Conservation (phyloP, 2,888 invertebrate genomes). For the Heteromyza rotundicornis region DNA sequence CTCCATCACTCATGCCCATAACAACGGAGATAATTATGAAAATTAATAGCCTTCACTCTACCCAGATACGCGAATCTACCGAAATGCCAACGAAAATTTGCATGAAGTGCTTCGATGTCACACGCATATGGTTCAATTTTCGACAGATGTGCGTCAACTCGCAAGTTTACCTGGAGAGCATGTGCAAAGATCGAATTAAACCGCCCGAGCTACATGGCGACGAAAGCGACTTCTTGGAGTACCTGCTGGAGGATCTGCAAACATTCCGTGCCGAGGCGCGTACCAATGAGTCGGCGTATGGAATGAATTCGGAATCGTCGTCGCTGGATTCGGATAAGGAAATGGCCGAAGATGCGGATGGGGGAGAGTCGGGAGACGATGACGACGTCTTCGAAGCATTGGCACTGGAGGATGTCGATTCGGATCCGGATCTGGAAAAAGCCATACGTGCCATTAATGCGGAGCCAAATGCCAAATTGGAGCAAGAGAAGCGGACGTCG, state of each 20-base stretch:
- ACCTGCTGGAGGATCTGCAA: constrained; percentile 34
- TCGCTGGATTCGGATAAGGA: constrained; percentile 1
- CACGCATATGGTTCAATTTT: constrained; percentile 52
- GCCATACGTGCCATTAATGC: background rate
- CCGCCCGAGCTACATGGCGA: constrained; percentile 27
- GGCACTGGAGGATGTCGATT: constrained; percentile 23
- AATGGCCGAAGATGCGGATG: constrained; percentile 6
- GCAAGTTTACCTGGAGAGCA: constrained; percentile 48
- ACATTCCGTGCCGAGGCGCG: constrained; percentile 26
- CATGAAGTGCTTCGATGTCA: constrained; percentile 47
- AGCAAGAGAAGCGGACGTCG: constrained; percentile 10
- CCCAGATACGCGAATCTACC: constrained; percentile 26
- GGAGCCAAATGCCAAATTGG: constrained; percentile 13
- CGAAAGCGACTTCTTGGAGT: constrained; percentile 36
- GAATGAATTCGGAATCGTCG: background rate
- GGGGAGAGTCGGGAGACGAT: constrained; percentile 22
- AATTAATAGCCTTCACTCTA: background rate
- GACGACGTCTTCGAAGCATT: constrained; percentile 31
- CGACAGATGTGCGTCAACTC: constrained; percentile 56
- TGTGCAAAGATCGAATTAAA: constrained; percentile 21
- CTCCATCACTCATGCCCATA: background rate
- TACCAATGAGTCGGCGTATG: background rate
- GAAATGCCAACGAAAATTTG: constrained; percentile 48
- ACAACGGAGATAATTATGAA: background rate
- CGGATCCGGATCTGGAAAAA: constrained; percentile 26